These are phyloP conservation scores for Notarius lentiginosus DNA, from an alignment of 2,113 vertebrate genomes.

Conservation along the genomic window DNA sequence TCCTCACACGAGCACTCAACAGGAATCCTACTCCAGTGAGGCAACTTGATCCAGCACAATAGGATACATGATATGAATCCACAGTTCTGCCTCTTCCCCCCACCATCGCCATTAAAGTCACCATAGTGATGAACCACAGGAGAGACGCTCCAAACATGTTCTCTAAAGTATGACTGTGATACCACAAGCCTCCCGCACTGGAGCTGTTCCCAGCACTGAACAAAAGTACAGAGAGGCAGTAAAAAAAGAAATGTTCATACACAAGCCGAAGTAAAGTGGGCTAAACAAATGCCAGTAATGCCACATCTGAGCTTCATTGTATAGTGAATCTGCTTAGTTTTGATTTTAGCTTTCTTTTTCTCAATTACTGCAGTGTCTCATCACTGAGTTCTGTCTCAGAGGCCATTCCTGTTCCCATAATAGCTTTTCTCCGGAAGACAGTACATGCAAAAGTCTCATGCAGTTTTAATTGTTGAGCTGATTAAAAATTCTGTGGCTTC, in stretches of 20 bases:
- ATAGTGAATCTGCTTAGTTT: background rate
- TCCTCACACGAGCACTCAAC: slow-evolving; percentile 25
- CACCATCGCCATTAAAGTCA: slow-evolving; percentile 11
- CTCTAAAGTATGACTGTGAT: slow-evolving; percentile 21
- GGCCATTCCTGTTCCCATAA: slow-evolving; percentile 10
- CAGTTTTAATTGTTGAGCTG: slow-evolving; percentile 63
- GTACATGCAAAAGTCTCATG: slow-evolving; percentile 54
- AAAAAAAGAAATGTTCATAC: slow-evolving; percentile 23
- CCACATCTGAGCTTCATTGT: slow-evolving; percentile 21
- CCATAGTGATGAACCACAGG: slow-evolving; percentile 12
- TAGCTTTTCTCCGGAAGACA: slow-evolving; percentile 38
- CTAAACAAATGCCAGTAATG: slow-evolving; percentile 5
- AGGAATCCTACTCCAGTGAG: slow-evolving; percentile 43
- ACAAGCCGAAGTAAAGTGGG: background rate
- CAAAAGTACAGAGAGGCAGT: background rate
- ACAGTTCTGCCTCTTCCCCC: slow-evolving; percentile 23
- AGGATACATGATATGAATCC: slow-evolving; percentile 41
- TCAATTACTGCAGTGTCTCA: slow-evolving; percentile 3
- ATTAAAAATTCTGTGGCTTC: slow-evolving; percentile 47
- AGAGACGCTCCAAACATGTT: background rate
- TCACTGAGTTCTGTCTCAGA: slow-evolving; percentile 12
- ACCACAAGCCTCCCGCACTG: background rate
- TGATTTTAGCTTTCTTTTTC: background rate
- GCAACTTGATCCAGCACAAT: slow-evolving; percentile 45
- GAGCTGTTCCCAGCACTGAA: slow-evolving; percentile 10